Evolutionary conservation across 2,113 vertebrate genomes (phyloP).

Genomic region (Oophaga pumilio): DNA sequence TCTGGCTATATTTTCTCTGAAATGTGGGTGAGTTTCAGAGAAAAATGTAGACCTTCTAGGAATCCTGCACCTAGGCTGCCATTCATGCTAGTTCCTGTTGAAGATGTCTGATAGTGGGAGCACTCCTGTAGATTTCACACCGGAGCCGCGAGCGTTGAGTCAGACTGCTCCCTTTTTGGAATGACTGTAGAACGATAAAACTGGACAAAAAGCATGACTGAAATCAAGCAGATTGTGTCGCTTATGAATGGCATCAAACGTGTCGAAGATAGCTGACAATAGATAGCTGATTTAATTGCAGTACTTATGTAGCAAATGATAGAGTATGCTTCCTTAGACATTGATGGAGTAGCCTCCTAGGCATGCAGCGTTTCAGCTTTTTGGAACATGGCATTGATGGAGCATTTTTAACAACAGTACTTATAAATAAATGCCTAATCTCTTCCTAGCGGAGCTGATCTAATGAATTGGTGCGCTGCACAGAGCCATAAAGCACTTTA

Average conservation of each 20-base stretch:
- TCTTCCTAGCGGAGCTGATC: not conserved
- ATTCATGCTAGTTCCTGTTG: too few relatives aligned
- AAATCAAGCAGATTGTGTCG: not conserved
- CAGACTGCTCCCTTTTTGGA: not conserved
- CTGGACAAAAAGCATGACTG: not conserved
- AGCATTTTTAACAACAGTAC: not conserved
- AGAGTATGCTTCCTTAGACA: not conserved
- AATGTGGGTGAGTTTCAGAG: too few relatives aligned
- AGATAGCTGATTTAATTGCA: slow-evolving; percentile 36
- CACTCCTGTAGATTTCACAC: too few relatives aligned
- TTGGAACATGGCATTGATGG: not conserved
- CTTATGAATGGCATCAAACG: not conserved
- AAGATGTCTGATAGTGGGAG: too few relatives aligned
- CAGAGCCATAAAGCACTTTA: not conserved
- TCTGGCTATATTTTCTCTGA: too few relatives aligned
- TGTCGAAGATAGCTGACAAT: not conserved
- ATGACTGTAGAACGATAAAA: not conserved
- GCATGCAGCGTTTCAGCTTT: not conserved
- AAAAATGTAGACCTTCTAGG: too few relatives aligned
- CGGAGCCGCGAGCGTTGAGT: too few relatives aligned
- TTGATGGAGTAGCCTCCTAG: not conserved
- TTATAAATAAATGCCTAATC: not conserved
- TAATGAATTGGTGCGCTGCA: not conserved
- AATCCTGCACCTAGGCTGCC: too few relatives aligned
- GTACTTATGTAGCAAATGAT: slow-evolving; percentile 18